Evolutionary conservation across 2,888 invertebrate species (phyloP).

Genomic region (Eledone cirrhosa): DNA sequence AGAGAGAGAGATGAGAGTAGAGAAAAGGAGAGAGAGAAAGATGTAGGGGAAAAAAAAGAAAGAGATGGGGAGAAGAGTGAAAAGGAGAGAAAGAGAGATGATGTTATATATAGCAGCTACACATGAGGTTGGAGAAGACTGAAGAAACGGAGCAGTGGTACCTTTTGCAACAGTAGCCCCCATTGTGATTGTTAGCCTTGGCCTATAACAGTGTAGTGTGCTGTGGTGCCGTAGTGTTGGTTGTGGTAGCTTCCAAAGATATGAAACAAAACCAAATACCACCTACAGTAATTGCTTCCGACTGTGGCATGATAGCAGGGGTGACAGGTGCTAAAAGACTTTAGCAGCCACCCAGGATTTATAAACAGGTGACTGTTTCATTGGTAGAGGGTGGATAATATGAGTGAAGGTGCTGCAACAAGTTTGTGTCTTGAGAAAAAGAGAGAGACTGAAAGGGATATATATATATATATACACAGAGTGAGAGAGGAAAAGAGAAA

Average conservation of each 20-base stretch:
- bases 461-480: no score
- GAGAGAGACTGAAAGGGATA: constrained; percentile 32
- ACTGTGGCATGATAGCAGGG: no score
- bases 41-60: background rate
- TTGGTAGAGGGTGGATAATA: constrained; percentile 29
- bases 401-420: constrained; percentile 34
- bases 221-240: no score
- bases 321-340: no score
- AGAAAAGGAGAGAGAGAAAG: background rate
- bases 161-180: constrained; percentile 23
- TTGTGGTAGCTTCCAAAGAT: no score
- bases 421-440: constrained; percentile 31
- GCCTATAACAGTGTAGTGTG: no score
- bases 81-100: background rate
- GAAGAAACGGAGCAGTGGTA: background rate
- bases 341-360: no score
- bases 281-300: no score
- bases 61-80: background rate
- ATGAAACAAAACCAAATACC: no score
- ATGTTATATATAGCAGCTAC: no score
- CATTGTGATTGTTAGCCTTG: background rate
- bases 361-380: no score
- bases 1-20: background rate
- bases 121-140: no score
- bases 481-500: constrained; percentile 30